phyloP scores from a whole-genome alignment of 2,113 vertebrate genomes.

The Ptilorrhoa leucosticta region DNA sequence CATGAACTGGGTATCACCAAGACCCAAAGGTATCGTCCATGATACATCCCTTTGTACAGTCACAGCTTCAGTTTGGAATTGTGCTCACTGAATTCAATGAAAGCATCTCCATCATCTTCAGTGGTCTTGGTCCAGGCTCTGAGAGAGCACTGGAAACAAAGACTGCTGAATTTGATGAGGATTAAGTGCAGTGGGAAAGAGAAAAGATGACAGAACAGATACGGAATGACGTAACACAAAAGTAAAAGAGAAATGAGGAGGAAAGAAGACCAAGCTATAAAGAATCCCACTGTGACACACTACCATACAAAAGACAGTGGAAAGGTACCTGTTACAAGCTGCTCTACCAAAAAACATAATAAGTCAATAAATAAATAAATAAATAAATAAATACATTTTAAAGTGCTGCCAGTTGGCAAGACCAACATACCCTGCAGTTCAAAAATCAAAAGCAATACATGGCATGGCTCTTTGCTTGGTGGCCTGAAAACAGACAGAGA shows the following conservation, averaged over 20 bases:
- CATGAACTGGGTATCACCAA: not conserved
- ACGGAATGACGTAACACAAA: not conserved
- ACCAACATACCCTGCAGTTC: not conserved
- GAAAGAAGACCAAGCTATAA: not conserved
- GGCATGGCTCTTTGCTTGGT: not conserved
- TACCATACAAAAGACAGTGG: not conserved
- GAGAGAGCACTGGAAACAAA: not conserved
- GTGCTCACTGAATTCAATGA: not conserved
- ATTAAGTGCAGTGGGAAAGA: not conserved
- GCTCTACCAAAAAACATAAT: not conserved
- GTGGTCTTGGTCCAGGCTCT: not conserved
- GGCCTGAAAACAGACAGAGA: not conserved
- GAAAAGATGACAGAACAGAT: not conserved
- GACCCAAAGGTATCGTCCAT: not conserved
- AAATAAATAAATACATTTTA: not conserved
- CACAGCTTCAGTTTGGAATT: not conserved
- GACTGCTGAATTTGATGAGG: not conserved
- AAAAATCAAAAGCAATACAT: not conserved
- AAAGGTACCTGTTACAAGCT: not conserved
- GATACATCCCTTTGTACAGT: not conserved
- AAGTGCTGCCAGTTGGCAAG: not conserved
- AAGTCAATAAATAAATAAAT: not conserved
- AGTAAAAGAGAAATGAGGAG: not conserved
- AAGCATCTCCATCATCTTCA: not conserved
- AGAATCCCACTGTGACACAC: not conserved